Conservation (phyloP, 2,888 invertebrate species). For the Eilema depressum region DNA sequence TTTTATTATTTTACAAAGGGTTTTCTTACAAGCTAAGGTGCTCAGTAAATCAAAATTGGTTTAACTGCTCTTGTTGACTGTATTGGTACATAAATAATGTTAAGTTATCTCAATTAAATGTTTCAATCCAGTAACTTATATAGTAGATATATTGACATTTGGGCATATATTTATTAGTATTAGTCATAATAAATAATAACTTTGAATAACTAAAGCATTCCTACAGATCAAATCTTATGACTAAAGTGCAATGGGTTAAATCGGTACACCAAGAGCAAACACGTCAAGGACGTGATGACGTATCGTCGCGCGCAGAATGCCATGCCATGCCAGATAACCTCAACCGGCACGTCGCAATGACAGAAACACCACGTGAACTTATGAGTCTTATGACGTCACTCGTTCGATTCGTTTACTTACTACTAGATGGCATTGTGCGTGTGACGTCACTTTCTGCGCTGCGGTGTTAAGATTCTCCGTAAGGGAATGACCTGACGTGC, state of each 20-base stretch:
- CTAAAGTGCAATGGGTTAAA: background rate
- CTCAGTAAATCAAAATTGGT: no score
- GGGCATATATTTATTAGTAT: no score
- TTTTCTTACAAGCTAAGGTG: no score
- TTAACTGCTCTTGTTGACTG: no score
- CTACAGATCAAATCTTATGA: background rate
- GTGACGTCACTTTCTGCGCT: conserved; percentile 25
- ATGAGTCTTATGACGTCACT: background rate
- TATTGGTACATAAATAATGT: no score
- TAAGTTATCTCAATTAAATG: no score
- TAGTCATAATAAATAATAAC: background rate
- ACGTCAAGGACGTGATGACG: background rate
- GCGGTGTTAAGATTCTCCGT: conserved; percentile 24
- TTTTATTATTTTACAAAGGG: no score
- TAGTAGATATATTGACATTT: no score
- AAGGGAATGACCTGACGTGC: conserved; percentile 24
- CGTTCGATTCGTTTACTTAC: background rate
- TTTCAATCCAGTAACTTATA: no score
- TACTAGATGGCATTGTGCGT: conserved; percentile 37
- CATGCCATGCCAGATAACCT: background rate
- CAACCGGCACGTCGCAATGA: background rate
- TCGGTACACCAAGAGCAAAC: no score
- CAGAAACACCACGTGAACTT: background rate
- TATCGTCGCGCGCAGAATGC: background rate
- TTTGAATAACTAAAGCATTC: background rate